These are phyloP conservation scores for Oreotrochilus melanogaster DNA, from an alignment of 2,113 vertebrate genomes.

Conservation along the genomic window DNA sequence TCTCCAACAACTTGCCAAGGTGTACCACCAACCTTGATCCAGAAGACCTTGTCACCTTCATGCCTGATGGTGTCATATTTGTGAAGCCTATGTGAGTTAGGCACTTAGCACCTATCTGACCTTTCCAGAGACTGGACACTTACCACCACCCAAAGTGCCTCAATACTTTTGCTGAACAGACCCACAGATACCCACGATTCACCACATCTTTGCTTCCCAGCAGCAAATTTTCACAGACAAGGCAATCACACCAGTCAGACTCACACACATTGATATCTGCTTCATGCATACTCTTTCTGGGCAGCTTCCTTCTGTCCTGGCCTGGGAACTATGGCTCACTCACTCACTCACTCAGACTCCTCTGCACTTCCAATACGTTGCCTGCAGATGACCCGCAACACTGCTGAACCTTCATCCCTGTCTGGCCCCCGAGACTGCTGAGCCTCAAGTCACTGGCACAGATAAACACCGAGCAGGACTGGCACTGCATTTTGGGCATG, in stretches of 20 bases:
- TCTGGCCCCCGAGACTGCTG: neutral
- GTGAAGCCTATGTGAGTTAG: neutral
- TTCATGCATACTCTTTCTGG: neutral
- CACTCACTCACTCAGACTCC: neutral
- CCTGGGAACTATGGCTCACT: neutral
- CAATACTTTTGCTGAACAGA: neutral
- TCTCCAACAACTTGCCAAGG: neutral
- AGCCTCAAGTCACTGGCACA: neutral
- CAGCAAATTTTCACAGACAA: neutral
- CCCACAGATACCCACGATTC: neutral
- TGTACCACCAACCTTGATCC: neutral
- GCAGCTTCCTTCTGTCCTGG: neutral
- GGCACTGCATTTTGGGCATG: neutral
- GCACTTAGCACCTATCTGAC: neutral
- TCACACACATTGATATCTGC: neutral
- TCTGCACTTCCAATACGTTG: rapidly evolving
- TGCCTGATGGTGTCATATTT: rapidly evolving
- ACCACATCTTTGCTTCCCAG: neutral
- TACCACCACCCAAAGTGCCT: neutral
- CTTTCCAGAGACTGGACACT: neutral
- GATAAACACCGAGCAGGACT: neutral
- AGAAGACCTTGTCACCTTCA: neutral
- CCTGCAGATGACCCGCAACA: rapidly evolving
- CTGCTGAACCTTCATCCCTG: neutral
- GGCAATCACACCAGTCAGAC: neutral